Conservation (phyloP, 2,888 invertebrate species). For the Ceriagrion tenellum region DNA sequence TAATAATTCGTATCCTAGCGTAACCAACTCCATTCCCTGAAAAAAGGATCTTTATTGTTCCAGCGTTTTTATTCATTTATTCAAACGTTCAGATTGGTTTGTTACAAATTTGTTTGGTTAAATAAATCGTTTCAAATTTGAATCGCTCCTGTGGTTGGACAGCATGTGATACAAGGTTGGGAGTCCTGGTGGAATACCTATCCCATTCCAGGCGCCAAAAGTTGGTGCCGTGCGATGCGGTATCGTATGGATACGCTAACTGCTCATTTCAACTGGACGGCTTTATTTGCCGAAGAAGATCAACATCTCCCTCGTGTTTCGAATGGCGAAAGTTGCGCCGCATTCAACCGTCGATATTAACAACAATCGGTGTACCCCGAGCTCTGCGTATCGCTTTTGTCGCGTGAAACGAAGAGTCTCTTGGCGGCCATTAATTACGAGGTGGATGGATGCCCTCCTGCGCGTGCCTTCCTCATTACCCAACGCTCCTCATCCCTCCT, state of each 20-base stretch:
- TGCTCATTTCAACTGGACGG: background rate
- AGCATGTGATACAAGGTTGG: background rate
- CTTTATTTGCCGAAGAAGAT: background rate
- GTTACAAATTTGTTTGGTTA: background rate
- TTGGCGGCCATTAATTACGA: background rate
- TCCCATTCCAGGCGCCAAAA: background rate
- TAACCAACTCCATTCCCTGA: background rate
- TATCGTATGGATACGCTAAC: background rate
- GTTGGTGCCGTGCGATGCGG: background rate
- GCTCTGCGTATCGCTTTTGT: background rate
- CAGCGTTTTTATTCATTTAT: background rate
- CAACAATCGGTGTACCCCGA: no score
- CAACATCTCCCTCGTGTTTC: constrained; percentile 1
- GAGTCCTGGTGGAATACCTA: background rate
- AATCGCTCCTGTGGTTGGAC: background rate
- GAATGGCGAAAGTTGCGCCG: background rate
- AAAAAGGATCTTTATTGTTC: background rate
- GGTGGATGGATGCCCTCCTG: background rate
- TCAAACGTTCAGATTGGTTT: background rate
- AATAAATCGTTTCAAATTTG: background rate
- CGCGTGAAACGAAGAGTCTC: background rate
- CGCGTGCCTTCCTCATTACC: background rate
- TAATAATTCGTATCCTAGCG: background rate
- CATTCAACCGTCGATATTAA: background rate
- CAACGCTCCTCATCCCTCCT: background rate